phyloP scores from a whole-genome alignment of 2,113 vertebrate genomes.

The Coturnix japonica region DNA sequence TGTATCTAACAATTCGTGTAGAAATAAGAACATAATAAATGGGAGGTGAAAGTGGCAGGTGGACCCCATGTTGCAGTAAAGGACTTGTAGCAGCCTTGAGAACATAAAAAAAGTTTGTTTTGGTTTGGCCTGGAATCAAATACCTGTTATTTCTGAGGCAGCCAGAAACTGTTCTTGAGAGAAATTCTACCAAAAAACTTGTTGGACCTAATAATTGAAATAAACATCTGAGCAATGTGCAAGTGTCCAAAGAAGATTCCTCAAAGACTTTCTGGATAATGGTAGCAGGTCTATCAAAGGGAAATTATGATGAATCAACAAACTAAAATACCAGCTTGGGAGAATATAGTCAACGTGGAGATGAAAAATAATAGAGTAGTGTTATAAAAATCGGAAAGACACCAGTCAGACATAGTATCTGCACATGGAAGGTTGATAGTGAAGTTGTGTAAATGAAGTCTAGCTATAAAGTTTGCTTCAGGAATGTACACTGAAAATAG shows the following conservation, averaged over 20 bases:
- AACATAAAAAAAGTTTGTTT: not conserved
- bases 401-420: accelerated
- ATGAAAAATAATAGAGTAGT: not conserved
- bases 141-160: not conserved
- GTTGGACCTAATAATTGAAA: not conserved
- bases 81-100: not conserved
- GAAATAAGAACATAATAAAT: slow-evolving; percentile 21
- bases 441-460: not conserved
- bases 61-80: not conserved
- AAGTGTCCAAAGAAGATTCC: not conserved
- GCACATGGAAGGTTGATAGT: accelerated
- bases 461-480: not conserved
- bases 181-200: not conserved
- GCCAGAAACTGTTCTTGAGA: not conserved
- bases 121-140: not conserved
- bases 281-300: not conserved
- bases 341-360: accelerated
- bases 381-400: not conserved
- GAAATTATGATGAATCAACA: not conserved
- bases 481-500: not conserved
- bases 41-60: not conserved
- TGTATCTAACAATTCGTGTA: not conserved
- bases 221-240: not conserved
- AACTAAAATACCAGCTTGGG: not conserved
- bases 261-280: not conserved